These are phyloP conservation scores for Luehdorfia chinensis DNA, from an alignment of 1,140 invertebrate genomes.

Conservation along the genomic window DNA sequence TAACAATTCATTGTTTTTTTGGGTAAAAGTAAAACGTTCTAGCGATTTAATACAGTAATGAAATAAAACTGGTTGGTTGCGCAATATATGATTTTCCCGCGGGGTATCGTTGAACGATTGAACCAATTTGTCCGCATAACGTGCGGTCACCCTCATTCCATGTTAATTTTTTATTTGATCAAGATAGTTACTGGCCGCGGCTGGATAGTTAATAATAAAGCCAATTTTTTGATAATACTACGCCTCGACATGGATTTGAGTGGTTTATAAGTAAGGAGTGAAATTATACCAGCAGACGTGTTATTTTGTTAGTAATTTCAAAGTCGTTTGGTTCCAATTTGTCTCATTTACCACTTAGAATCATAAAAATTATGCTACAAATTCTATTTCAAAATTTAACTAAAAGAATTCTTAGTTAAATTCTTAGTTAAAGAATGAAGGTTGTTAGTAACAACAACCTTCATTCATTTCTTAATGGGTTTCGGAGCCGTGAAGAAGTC, in stretches of 20 bases:
- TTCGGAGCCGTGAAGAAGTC: no score
- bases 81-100: conserved; percentile 28
- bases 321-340: conserved; percentile 60
- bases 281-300: conserved; percentile 57
- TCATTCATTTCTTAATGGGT: no score
- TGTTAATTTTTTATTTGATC: conserved; percentile 74
- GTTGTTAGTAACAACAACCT: no score
- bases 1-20: neutral
- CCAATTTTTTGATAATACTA: conserved; percentile 73
- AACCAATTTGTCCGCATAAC: conserved; percentile 58
- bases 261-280: conserved; percentile 40
- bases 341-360: conserved; percentile 43
- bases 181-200: conserved; percentile 59
- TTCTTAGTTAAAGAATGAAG: no score
- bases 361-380: no score
- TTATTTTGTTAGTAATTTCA: conserved; percentile 63
- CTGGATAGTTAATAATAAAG: conserved; percentile 63
- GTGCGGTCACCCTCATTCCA: conserved; percentile 45
- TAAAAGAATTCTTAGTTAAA: no score
- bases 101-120: conserved; percentile 42
- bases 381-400: no score
- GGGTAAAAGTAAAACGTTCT: conserved; percentile 4
- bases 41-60: conserved; percentile 11
- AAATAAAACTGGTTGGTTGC: conserved; percentile 4
- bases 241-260: conserved; percentile 41